These are phyloP conservation scores for Lamellibrachia luymesi DNA, from an alignment of 1,140 invertebrate species.

Conservation along the genomic window DNA sequence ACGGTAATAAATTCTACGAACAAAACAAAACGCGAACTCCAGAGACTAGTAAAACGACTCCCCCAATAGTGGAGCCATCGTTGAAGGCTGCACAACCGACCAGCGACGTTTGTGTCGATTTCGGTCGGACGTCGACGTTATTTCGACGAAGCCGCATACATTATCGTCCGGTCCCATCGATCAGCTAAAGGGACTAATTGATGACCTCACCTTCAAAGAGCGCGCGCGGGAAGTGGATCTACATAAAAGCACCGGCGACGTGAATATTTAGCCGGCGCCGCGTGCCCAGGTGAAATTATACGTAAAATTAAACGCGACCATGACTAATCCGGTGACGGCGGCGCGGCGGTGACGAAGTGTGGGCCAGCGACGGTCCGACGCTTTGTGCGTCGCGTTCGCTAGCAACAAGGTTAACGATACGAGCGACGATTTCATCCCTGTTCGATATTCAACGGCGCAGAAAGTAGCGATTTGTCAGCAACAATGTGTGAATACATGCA, in stretches of 20 bases:
- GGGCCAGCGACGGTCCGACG: not conserved
- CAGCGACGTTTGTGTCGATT: not conserved
- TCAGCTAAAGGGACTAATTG: not conserved
- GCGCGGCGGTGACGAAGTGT: not conserved
- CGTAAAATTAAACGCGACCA: not conserved
- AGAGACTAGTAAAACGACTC: not conserved
- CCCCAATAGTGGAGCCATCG: not conserved
- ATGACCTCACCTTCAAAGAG: not conserved
- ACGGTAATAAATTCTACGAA: not conserved
- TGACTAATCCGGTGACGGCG: not conserved
- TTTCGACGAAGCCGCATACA: not conserved
- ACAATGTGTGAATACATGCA: not conserved
- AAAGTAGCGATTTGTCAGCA: not conserved
- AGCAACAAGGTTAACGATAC: not conserved
- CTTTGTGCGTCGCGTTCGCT: not conserved
- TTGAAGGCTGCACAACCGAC: not conserved
- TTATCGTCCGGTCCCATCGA: not conserved
- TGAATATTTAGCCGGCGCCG: not conserved
- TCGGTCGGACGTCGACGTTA: not conserved
- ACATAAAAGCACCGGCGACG: not conserved
- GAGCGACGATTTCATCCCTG: not conserved
- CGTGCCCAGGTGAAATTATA: slow-evolving; percentile 4
- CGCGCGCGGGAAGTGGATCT: not conserved
- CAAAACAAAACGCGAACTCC: not conserved
- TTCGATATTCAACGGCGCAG: not conserved